A percentile compares a stretch with the other conserved stretches of the same genome.
Evolutionary conservation across 2,888 invertebrate species (phyloP).

Genomic region (Agrypnus murinus): DNA sequence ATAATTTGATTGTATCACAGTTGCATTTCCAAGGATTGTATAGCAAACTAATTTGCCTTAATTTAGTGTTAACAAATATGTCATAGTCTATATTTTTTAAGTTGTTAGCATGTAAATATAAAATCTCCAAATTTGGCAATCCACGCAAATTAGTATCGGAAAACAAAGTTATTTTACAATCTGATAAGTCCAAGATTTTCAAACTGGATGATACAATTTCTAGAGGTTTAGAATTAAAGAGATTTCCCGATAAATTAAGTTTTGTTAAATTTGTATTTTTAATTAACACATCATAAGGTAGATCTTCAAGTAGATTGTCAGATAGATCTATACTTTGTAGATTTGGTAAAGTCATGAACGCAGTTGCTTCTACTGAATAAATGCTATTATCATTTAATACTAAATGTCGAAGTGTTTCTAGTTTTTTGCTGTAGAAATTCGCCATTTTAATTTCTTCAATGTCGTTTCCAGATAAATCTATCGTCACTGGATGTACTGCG

Average conservation of each 20-base stretch:
- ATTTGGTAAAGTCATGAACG: conserved; percentile 63
- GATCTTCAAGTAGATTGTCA: conserved; percentile 62
- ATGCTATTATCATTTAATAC: conserved; percentile 65
- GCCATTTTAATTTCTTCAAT: conserved; percentile 61
- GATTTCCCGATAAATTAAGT: conserved; percentile 66
- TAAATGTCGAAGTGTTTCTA: conserved; percentile 62
- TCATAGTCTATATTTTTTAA: conserved; percentile 60
- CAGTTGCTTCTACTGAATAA: conserved; percentile 60
- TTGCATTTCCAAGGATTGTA: conserved; percentile 65
- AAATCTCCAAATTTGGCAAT: conserved; percentile 63
- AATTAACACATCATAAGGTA: conserved; percentile 62
- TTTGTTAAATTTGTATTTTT: conserved; percentile 62
- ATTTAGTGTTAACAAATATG: conserved; percentile 57
- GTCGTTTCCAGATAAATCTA: conserved; percentile 66
- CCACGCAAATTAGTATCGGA: conserved; percentile 58
- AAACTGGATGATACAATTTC: conserved; percentile 63
- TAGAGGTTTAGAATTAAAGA: conserved; percentile 62
- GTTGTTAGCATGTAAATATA: conserved; percentile 66
- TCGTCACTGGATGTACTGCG: conserved; percentile 59
- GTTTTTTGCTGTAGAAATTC: conserved; percentile 63
- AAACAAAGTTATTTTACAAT: conserved; percentile 63
- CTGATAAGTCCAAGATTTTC: conserved; percentile 63
- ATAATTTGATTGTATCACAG: conserved; percentile 62
- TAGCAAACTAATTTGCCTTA: conserved; percentile 60
- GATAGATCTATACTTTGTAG: conserved; percentile 66